Evolutionary conservation across 1,140 invertebrate genomes (phyloP), one percentile per base, ranked within the genome.

Genomic region (Megalopta genalis): DNA sequence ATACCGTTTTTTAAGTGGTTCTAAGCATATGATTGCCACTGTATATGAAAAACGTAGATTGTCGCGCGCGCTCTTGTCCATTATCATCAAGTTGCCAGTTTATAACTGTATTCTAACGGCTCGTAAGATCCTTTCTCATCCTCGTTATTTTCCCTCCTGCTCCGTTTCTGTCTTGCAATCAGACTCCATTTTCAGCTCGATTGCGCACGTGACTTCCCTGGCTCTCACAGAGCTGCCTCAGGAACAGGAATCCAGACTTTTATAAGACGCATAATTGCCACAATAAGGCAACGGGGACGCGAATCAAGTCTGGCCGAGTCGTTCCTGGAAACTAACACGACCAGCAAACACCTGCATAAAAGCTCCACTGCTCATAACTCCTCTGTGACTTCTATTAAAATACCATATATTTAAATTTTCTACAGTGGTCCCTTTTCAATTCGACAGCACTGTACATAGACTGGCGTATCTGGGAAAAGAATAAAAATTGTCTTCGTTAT

Each of bases 181-280:
- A 64, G 59, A 25, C 46, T 39, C 67, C 67, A 77, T 77, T 77
- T 77, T 70, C 67, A 71, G 37, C 59, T 77, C 67, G 68, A 71
- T 77, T 71, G 66, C 46, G 68, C 67, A 49, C 60, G 67, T 64
- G 67, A 49, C 68, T 71, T 49, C 52, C 25, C 27, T 63, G 46
- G n/a, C 23, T 63, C 57, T 57, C 63, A 21, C 12, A 21, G 0
- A 4, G 25, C 42, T 49, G 1, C 10, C 39, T 6, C 8, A 21
- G 16, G 12, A 77, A 37, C 27, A 32, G 32, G 52, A 70, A 54
- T 66, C n/a, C 32, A 16, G 42, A 71, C 46, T 70, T 49, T 60
- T 77, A 64, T 71, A 46, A 42, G 25, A 63, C 25, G 57, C 32
- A 71, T 77, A 71, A 71, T 71, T 71, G 68, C 37, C 67, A 16